These are phyloP conservation scores for Sceloporus tristichus DNA, from an alignment of 2,113 vertebrate genomes.

Conservation along the genomic window DNA sequence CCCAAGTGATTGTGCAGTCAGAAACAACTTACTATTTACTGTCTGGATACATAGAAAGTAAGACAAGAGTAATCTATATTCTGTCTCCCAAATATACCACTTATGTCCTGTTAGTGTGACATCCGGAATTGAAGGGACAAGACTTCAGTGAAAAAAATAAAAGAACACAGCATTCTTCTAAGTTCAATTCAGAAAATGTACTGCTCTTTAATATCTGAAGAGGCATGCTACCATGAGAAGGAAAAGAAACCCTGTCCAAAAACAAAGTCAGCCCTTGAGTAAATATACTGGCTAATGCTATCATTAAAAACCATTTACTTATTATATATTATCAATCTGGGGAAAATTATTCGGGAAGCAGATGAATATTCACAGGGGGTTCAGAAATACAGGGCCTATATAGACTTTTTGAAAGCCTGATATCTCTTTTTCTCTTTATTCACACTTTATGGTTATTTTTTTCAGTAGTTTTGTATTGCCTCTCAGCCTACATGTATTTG, in stretches of 20 bases:
- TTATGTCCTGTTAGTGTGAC: neutral
- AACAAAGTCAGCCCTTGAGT: neutral
- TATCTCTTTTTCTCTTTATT: too few relatives aligned
- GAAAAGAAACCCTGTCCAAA: neutral
- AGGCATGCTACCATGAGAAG: neutral
- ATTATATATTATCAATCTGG: neutral
- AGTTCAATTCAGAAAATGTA: neutral
- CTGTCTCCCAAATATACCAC: neutral
- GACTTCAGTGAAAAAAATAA: neutral
- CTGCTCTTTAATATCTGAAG: neutral
- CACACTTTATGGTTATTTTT: too few relatives aligned
- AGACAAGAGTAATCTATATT: neutral
- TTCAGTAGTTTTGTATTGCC: too few relatives aligned
- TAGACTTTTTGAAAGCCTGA: neutral
- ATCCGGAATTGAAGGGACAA: slow-evolving; percentile 3
- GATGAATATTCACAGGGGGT: neutral
- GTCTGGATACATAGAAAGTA: neutral
- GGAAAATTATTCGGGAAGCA: neutral
- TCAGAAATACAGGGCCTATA: neutral
- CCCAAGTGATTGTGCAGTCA: neutral
- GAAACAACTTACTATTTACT: neutral
- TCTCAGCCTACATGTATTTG: too few relatives aligned
- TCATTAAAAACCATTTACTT: neutral
- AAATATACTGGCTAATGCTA: slow-evolving; percentile 1
- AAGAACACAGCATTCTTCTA: neutral